Base-by-base conservation (phyloP, 2,113 vertebrate species). In the Pristiophorus japonicus region DNA sequence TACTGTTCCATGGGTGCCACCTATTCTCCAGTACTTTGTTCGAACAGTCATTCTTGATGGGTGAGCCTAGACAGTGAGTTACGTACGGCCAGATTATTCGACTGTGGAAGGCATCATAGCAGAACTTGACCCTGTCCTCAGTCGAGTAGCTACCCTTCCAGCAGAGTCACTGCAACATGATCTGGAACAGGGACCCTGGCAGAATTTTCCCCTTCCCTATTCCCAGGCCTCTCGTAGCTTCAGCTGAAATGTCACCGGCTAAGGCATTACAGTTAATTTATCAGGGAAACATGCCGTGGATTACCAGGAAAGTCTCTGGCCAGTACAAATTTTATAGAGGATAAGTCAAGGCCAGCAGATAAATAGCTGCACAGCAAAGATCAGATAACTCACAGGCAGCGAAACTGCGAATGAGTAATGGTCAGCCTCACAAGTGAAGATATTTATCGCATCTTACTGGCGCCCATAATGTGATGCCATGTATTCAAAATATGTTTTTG, bases 401-500 rank as follows among this genome's bases (percentile, higher is more conserved):
- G 5, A 92, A 65, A 92, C 88, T 65, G 59, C 88, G 7, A 2
- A 1, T 92, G 88, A 92, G 88, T 65, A 63, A 63, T 92, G 88
- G 88, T 63, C 88, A 92, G 20, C n/a, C 34, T 63, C 88, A 63
- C 88, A 92, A 92, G 88, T 92, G 88, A 92, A 92, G 88, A 92
- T 92, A 92, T 92, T 63, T 92, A 92, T 92, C 88, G 65, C 34
- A 38, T 90, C 51, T 90, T 18, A 30, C 27, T 59, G 87, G 51
- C 51, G 14, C 51, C 87, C 47, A 90, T 55, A 34, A 55, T 42
- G 59, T 92, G 16, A 92, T 20, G 34, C 34, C 30, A 63, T 20
- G 34, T 62, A 92, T 38, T 63, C 4, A 38, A 38, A 63, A 63
- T 63, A 92, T 38, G 38, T 8, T 92, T 92, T 38, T 20, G 65